Base-by-base conservation (phyloP, 2,888 invertebrate species). In the Phymatocera aterrima region DNA sequence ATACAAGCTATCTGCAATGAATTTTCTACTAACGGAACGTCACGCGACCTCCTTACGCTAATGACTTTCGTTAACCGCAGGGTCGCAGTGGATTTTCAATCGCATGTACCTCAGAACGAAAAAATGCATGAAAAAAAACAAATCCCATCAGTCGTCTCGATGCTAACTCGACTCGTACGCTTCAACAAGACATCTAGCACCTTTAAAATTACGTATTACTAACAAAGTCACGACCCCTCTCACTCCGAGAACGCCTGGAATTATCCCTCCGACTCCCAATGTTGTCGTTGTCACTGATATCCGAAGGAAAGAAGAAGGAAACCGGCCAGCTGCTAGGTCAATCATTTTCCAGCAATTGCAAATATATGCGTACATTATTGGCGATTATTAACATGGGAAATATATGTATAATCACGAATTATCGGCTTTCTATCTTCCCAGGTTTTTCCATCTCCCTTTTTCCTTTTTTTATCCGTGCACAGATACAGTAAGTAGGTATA, bases 1-100 rank as follows among this genome's bases (percentile, higher is more conserved):
- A 93, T 96, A 75, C 95, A 95, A 87, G 90, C 94, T 3, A 88
- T 96, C 57, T 94, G 94, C 83, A 85, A 91, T 3, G 93, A 94
- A 10, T 85, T 95, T 21, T 90, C 92, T 77, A 84, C 90, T 79
- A 87, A 91, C 80, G 91, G 91, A 6, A 83, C 86, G 0, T 91
- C 91, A 48, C 91, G 91, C 64, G 95, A 96, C 87, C 89, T 96
- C 5, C 86, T 94, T 80, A 92, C 92, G 34, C 91, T 95, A 83
- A 88, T 96, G 86, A 95, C 95, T 0, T 91, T 91, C 31, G 93
- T 93, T 8, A 92, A 91, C 86, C 92, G 92, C 83, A 93, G 91
- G 82, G 95, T 96, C 43, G 95, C 95, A 72, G 92, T 94, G 81
- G 93, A 93, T 81, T 94, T 93, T 86, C 92, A 94, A 85, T 94